Percentiles rank a stretch among this genome's conserved stretches.
These are phyloP conservation scores for Champsocephalus gunnari DNA, from an alignment of 2,797 vertebrate species.

Conservation along the genomic window DNA sequence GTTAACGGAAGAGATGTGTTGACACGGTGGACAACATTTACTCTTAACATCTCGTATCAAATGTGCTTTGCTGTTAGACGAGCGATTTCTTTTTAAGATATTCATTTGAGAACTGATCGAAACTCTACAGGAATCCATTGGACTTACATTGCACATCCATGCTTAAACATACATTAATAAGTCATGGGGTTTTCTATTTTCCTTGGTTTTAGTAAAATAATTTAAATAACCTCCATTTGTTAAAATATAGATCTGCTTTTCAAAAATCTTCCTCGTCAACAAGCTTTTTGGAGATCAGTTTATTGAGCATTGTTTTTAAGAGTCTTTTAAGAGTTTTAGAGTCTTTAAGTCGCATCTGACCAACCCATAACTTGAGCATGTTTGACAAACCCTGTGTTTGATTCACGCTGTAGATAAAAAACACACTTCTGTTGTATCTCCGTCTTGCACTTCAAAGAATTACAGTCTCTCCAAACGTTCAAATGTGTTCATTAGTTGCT, in stretches of 20 bases:
- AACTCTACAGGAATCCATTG: background rate
- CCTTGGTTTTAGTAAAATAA: background rate
- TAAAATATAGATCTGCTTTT: background rate
- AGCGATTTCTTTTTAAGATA: too few relatives aligned
- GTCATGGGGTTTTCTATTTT: background rate
- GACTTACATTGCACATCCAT: too few relatives aligned
- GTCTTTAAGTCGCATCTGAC: background rate
- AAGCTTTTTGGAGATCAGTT: background rate
- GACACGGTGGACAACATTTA: background rate
- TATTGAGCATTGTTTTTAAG: too few relatives aligned
- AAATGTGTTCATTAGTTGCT: slow-evolving; percentile 32
- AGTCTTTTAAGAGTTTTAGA: too few relatives aligned
- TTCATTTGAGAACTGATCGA: background rate
- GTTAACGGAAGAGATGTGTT: background rate
- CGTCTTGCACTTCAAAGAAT: background rate
- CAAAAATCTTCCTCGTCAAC: background rate
- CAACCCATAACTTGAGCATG: too few relatives aligned
- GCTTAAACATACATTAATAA: background rate
- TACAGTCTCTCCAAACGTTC: background rate
- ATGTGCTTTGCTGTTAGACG: background rate
- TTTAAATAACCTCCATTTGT: background rate
- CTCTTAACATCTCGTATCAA: background rate
- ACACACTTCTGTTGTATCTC: background rate
- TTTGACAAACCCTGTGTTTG: background rate
- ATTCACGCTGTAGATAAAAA: too few relatives aligned